Base-by-base conservation (phyloP, 2,888 invertebrate genomes). In the Drosophila greeni region DNA sequence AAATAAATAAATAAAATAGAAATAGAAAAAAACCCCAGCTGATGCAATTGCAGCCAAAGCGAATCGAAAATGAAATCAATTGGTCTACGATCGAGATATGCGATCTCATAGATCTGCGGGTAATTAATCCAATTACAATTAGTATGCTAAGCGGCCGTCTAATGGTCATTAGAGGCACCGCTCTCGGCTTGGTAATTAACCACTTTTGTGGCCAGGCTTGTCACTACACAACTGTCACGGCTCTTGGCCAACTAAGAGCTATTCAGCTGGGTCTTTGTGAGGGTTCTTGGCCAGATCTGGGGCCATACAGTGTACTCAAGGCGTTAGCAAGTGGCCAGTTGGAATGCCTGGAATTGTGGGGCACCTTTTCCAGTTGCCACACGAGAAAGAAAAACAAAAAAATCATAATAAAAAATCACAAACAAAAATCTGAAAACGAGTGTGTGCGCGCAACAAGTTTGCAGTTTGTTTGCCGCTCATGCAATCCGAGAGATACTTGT, bases 161-260 rank as follows among this genome's bases (percentile, higher is more conserved):
- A 82, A 74, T 72, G 40, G 75, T 68, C 61, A 70, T 81, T 77
- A 77, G 54, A 40, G 53, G 36, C 16, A 5, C 14, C 14, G 16
- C 45, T 29, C 47, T 66, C 65, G 42, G 20, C 59, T n/a, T n/a
- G 59, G 68, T 75, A 78, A 78, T 82, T 78, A 82, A 55, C 74
- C 76, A 82, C 70, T 60, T 78, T 66, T 60, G 52, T 51, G 55
- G 42, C 34, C 61, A 45, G 40, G 16, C 16, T 36, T 57, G 62
- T 54, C 75, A 72, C 82, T 77, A 57, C 61, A 66, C 66, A 83
- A 78, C 76, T 78, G 78, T 78, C 84, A 84, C 80, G 84, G 62
- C 70, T 45, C 29, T 0, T 8, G 14, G 29, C 45, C 5, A 55
- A 57, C 80, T 37, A 47, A 29, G 47, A 53, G 51, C 48, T 49